phyloP scores from a whole-genome alignment of 1,140 invertebrate genomes.

The Drosophila burlai region DNA sequence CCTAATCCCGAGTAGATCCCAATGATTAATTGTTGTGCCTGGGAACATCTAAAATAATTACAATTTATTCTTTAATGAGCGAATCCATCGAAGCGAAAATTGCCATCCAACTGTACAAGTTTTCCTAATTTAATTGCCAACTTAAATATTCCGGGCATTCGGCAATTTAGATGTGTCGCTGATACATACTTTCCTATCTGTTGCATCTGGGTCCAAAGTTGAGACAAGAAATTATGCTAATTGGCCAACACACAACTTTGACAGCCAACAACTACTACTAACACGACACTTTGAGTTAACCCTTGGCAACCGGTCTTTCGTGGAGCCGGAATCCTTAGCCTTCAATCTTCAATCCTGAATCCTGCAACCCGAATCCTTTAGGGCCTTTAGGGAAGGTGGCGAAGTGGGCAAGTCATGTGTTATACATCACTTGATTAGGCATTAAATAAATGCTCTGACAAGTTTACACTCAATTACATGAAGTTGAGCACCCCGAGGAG shows the following conservation, averaged over 20 bases:
- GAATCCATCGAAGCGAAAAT: slow-evolving; percentile 44
- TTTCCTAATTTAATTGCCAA: slow-evolving; percentile 16
- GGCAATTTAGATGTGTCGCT: slow-evolving; percentile 38
- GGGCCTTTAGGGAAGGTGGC: slow-evolving; percentile 8
- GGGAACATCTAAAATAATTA: slow-evolving; percentile 57
- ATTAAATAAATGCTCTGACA: slow-evolving; percentile 58
- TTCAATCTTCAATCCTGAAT: neutral
- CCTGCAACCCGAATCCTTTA: neutral
- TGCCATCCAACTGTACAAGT: slow-evolving; percentile 20
- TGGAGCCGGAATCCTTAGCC: neutral
- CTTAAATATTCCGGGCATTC: slow-evolving; percentile 12
- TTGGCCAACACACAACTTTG: slow-evolving; percentile 48
- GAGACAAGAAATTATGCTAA: slow-evolving; percentile 60
- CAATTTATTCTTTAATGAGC: slow-evolving; percentile 71
- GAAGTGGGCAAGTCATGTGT: slow-evolving; percentile 49
- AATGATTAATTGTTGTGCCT: slow-evolving; percentile 53
- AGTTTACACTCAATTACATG: slow-evolving; percentile 56
- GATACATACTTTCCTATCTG: slow-evolving; percentile 35
- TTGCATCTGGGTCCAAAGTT: slow-evolving; percentile 42
- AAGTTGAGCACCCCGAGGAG: slow-evolving; percentile 13
- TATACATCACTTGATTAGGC: slow-evolving; percentile 65
- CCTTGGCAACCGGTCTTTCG: neutral
- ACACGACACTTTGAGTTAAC: slow-evolving; percentile 32
- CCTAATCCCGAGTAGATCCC: slow-evolving; percentile 27
- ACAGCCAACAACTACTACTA: slow-evolving; percentile 35